These are phyloP conservation scores for Pogonocherus hispidulus DNA, from an alignment of 2,888 invertebrate species.

Conservation along the genomic window DNA sequence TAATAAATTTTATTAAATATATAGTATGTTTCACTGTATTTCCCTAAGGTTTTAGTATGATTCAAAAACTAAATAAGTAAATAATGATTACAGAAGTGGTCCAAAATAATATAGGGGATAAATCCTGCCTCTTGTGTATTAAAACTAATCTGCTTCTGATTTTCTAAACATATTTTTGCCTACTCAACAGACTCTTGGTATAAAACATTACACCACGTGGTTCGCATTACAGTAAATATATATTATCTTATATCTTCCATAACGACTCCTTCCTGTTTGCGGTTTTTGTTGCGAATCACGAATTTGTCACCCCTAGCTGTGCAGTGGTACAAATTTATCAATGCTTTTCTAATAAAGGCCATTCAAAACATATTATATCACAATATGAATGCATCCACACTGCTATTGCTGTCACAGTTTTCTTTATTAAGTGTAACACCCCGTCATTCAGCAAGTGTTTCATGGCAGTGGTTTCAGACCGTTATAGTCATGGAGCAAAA, in stretches of 20 bases:
- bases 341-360: slow-evolving; percentile 35
- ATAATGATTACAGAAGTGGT: no score
- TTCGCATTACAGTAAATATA: no score
- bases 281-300: slow-evolving; percentile 11
- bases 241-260: neutral
- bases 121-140: no score
- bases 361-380: slow-evolving; percentile 48
- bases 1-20: no score
- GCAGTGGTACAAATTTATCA: slow-evolving; percentile 4
- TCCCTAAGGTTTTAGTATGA: no score
- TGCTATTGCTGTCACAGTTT: slow-evolving; percentile 20
- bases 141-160: no score
- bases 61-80: no score
- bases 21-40: no score
- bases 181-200: no score
- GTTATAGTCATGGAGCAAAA: slow-evolving; percentile 14
- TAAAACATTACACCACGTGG: no score
- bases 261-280: neutral
- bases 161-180: no score
- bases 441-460: slow-evolving; percentile 36
- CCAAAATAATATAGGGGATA: no score
- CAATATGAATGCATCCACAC: slow-evolving; percentile 35
- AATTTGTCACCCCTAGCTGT: slow-evolving; percentile 22
- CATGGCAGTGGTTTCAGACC: slow-evolving; percentile 20
- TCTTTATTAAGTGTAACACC: slow-evolving; percentile 35